Evolutionary conservation across 2,888 invertebrate species (phyloP), one percentile per base, ranked within the genome.

Genomic region (Hetaerina titia): DNA sequence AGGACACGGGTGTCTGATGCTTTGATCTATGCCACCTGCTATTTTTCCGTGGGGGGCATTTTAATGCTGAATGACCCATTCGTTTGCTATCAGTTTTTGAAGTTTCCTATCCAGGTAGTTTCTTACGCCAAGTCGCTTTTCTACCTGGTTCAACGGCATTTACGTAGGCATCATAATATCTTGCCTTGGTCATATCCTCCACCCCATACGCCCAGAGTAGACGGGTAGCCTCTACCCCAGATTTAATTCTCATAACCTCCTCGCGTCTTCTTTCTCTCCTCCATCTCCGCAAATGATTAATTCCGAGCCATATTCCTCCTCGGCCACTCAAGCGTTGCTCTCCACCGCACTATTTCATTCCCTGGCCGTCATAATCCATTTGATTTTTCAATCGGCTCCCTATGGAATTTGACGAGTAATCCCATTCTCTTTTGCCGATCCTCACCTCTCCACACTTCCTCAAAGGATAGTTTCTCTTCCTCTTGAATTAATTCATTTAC

Each of bases 281-380:
- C 81, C 81, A 81, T 31, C 81, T 81, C 81, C 81, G 81, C 81
- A 31, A 81, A 81, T 31, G 25, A 81, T 81, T 81, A 81, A 81
- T 31, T 31, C 69, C 69, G n/a, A 69, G 69, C n/a, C 69, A 11
- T 17, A n/a, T n/a, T 5, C 69, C n/a, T 69, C 69, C 69, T 8
- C n/a, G 22, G n/a, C n/a, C 9, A n/a, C 69, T 45, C 45, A 45
- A 45, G 45, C 45, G 45, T 69, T 69, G 11, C 31, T 13, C 31
- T 81, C 13, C 25, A 31, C 25, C 81, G 13, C 11, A 25, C 31
- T 31, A 81, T n/a, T 81, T 13, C 81, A 81, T 81, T 81, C 31
- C 81, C 31, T 81, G 81, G 13, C 31, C 81, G 81, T 13, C 31
- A 15, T 81, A 81, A 81, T 81, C 81, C n/a, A 45, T 45, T 4